Percentiles rank a stretch among this genome's conserved stretches.
Conservation (phyloP, 2,113 vertebrate genomes). For the rat (Rattus norvegicus) region GRCr8 NC_086025.1:48364501-48365000, state of each 20-base stretch:
- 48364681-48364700: background rate
- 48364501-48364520: background rate
- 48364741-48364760: background rate
- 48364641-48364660: background rate
- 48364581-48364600: background rate
- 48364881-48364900: conserved; percentile 57
- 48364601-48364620: background rate
- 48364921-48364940: background rate
- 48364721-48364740: background rate
- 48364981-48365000: background rate
- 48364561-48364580: conserved; percentile 3
- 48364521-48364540: background rate
- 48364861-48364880: conserved; percentile 26
- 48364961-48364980: background rate
- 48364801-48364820: conserved; percentile 50
- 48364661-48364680: background rate
- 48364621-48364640: background rate
- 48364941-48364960: background rate
- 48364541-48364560: background rate
- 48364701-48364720: background rate
- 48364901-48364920: background rate
- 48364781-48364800: conserved; percentile 46
- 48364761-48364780: background rate
- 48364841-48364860: conserved; percentile 43
- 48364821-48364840: conserved; percentile 21